Percentiles rank a stretch among this genome's conserved stretches.
phyloP scores from a whole-genome alignment of 2,113 vertebrate species.

The Strix aluco region DNA sequence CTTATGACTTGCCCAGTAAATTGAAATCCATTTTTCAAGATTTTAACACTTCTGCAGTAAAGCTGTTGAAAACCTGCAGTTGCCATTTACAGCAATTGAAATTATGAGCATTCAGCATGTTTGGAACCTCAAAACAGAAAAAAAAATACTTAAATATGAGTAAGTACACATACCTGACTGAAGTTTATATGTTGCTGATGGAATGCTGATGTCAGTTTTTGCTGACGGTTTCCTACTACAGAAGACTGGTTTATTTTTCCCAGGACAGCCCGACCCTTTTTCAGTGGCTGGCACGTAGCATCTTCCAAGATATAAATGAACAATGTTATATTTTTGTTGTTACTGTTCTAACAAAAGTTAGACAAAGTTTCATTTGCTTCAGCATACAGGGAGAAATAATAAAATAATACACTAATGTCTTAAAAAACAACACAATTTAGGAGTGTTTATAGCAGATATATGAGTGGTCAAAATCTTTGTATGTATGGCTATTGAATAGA shows the following conservation, averaged over 20 bases:
- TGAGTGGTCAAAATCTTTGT: not conserved
- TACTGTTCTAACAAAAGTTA: not conserved
- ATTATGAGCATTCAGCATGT: not conserved
- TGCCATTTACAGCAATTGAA: not conserved
- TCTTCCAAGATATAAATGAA: conserved; percentile 69
- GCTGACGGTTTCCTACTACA: conserved; percentile 81
- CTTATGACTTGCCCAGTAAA: not conserved
- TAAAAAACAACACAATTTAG: not conserved
- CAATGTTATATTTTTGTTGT: not conserved
- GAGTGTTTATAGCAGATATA: not conserved
- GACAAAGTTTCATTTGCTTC: not conserved
- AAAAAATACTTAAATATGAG: not conserved
- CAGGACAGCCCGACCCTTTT: conserved; percentile 83
- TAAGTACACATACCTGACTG: conserved; percentile 83
- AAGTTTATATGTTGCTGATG: conserved; percentile 89
- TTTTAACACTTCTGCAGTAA: not conserved
- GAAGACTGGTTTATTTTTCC: conserved; percentile 84
- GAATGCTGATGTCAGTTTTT: conserved; percentile 89
- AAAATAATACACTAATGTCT: not conserved
- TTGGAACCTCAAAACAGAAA: not conserved
- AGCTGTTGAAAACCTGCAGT: not conserved
- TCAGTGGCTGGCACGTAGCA: conserved; percentile 79
- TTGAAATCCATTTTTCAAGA: not conserved
- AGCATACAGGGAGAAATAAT: not conserved
- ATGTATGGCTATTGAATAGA: not conserved